These are phyloP conservation scores for Aphaenogaster rudis DNA, from an alignment of 1,140 invertebrate genomes.

Conservation along the genomic window DNA sequence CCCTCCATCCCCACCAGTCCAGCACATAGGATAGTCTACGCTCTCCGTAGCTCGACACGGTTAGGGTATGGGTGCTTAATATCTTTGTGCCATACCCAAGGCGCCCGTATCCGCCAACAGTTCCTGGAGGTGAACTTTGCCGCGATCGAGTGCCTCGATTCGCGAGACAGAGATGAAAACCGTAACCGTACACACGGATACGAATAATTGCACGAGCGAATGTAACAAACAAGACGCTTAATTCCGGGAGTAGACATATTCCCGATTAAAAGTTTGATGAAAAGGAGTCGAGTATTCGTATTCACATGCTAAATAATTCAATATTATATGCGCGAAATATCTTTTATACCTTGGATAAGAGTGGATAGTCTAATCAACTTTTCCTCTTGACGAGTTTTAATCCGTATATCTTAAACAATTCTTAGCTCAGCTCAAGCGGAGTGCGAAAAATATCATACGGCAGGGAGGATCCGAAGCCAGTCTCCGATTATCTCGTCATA, in stretches of 20 bases:
- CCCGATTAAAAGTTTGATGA: neutral
- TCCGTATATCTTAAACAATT: neutral
- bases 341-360: neutral
- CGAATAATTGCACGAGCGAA: conserved; percentile 30
- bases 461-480: conserved; percentile 16
- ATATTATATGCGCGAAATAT: neutral
- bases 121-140: conserved; percentile 68
- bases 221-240: conserved; percentile 22
- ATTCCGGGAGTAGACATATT: neutral
- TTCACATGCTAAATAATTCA: neutral
- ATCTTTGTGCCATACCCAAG: conserved; percentile 75
- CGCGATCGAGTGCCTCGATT: conserved; percentile 32
- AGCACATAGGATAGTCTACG: conserved; percentile 62
- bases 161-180: conserved; percentile 48
- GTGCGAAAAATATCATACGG: conserved; percentile 39
- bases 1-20: conserved; percentile 56
- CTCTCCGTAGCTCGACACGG: conserved; percentile 67
- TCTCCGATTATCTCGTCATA: conserved; percentile 84
- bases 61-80: conserved; percentile 76
- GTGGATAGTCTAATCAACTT: neutral
- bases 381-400: neutral
- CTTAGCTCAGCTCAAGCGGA: neutral
- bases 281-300: neutral
- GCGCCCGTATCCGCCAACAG: conserved; percentile 69
- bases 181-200: conserved; percentile 6